Evolutionary conservation across 2,797 vertebrate genomes (phyloP).

Genomic region (Phoebastria nigripes): DNA sequence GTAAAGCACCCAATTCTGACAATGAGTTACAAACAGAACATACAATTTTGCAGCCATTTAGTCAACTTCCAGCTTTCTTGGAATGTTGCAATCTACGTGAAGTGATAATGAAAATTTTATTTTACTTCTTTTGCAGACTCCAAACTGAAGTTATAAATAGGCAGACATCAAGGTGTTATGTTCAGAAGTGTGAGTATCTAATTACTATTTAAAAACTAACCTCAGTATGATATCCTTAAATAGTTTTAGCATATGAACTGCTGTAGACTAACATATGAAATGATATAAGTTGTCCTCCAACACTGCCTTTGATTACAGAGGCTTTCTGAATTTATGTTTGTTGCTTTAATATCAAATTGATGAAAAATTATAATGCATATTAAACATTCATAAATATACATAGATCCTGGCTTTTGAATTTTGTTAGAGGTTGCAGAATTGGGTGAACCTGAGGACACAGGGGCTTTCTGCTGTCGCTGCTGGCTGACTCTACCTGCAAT

Average conservation of each 20-base stretch:
- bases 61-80: background rate
- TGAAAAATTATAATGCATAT: background rate
- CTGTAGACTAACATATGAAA: background rate
- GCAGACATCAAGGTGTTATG: background rate
- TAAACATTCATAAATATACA: background rate
- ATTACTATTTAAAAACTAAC: background rate
- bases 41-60: background rate
- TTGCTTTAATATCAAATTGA: background rate
- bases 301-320: background rate
- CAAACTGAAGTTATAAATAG: background rate
- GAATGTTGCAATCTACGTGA: background rate
- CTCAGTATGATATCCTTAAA: background rate
- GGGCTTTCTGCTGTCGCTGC: accelerated
- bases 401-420: background rate
- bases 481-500: background rate
- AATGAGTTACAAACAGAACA: background rate
- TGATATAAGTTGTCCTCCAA: background rate
- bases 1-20: background rate
- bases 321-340: background rate
- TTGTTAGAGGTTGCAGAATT: background rate
- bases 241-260: background rate
- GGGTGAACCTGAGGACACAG: background rate
- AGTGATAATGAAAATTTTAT: background rate
- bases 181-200: background rate
- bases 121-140: background rate